Base-by-base conservation (phyloP, 2,888 invertebrate genomes). In the Neuroscelio doddi region DNA sequence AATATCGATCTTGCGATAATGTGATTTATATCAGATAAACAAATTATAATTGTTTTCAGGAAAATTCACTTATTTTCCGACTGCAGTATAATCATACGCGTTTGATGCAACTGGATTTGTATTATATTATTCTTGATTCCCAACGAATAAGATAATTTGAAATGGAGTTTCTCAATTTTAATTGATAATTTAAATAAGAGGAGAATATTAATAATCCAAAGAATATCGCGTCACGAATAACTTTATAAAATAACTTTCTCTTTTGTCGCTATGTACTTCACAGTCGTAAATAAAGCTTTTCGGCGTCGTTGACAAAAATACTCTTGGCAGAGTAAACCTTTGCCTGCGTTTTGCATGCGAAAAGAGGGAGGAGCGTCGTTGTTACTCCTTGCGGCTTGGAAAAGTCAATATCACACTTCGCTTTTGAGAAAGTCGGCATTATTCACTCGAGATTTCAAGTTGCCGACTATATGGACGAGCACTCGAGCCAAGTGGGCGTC, bases 391-490 rank as follows among this genome's bases (percentile, higher is more conserved):
- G 47, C 50, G 56, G 45, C 50, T 56, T 10, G 52, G 32, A 57
- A 58, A 64, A 62, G 57, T 64, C 56, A 57, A 57, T 57, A 53
- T 57, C 36, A 42, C 39, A 34, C 62, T 26, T 24, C n/a, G 39
- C 49, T 38, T 58, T 49, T 53, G 10, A 7, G 14, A 42, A 51
- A 58, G 39, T 47, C 55, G 56, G 10, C 57, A 47, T 57, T 63
- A 57, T 64, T 64, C 57, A 58, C 49, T 16, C 30, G 49, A 64
- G 52, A 64, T 57, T 64, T 53, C 32, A 47, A 45, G 49, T 32
- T 32, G 32, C 26, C 34, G 38, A 12, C 41, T 15, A 21, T 47
- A 45, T 47, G 44, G 41, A 36, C 57, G 14, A 42, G 38, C 46
- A 41, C 27, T n/a, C n/a, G n/a, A n/a, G n/a, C n/a, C n/a, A n/a